Evolutionary conservation across 92 coral and sea anemone species (phyloP).

Genomic region (Actinostola sp.): DNA sequence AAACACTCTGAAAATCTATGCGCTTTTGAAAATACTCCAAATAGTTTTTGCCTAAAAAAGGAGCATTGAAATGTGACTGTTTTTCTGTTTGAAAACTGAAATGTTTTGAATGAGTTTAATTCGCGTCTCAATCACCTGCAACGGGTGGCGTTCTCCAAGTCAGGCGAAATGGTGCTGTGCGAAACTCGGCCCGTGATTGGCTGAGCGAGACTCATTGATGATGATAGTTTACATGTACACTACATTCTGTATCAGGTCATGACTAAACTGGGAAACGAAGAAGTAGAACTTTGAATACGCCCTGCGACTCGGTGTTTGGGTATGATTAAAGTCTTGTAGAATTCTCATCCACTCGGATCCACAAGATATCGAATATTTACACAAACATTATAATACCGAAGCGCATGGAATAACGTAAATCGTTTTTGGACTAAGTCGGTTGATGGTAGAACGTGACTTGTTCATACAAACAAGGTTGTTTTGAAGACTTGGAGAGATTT

Average conservation of each 20-base stretch:
- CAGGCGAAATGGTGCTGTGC: slow-evolving; percentile 19
- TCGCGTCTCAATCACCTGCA: slow-evolving; percentile 25
- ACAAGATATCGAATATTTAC: neutral
- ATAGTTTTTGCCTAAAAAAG: neutral
- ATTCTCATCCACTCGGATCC: neutral
- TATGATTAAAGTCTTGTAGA: slow-evolving; percentile 3
- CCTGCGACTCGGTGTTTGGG: slow-evolving; percentile 19
- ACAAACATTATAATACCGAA: neutral
- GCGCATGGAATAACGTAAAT: no score
- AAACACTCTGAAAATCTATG: no score
- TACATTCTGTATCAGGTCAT: slow-evolving; percentile 26
- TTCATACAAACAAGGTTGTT: neutral
- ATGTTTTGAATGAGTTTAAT: neutral
- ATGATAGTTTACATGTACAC: slow-evolving; percentile 22
- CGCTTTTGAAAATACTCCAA: no score
- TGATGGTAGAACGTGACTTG: neutral
- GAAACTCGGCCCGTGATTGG: slow-evolving; percentile 13
- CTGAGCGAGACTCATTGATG: slow-evolving; percentile 20
- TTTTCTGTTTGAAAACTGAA: neutral
- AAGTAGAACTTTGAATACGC: slow-evolving; percentile 38
- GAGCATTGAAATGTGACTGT: neutral
- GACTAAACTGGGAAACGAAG: slow-evolving; percentile 9
- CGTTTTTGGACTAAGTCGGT: no score
- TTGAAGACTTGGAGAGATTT: neutral
- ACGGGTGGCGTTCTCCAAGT: slow-evolving; percentile 30